Base-by-base conservation (phyloP, 1,140 invertebrate genomes). In the Leguminivora glycinivorella region DNA sequence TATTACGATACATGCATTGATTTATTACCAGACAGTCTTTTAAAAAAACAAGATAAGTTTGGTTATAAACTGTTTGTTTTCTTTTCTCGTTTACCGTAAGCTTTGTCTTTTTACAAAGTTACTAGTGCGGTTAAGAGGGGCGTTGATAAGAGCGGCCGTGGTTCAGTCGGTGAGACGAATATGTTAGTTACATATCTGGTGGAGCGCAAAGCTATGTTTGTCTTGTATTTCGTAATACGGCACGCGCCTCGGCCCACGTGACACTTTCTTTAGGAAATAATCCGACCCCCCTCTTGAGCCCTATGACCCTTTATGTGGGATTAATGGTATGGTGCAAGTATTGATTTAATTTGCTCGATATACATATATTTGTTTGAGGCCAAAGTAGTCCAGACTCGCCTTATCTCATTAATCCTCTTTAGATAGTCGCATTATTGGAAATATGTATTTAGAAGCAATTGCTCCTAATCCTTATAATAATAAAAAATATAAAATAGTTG, bases 231-330 rank as follows among this genome's bases (percentile, higher is more conserved):
- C 38, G 60, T 72, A 70, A 81, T 52, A 34, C 68, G 80, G 80
- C 83, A 81, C 81, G 84, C 74, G 84, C 76, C 79, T 38, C 80
- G 43, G 52, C 83, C 83, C 81, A 86, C 83, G 73, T 79, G 74
- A 69, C 67, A 79, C 79, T 86, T 84, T 82, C 83, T 80, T 80
- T 80, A 74, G 58, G 82, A 80, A 82, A 80, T 78, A 76, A 79
- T 73, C 71, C 69, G 72, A 70, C 70, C 75, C 76, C 76, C 70
- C 72, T n/a, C 70, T 60, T 79, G 79, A 81, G 81, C 77, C 70
- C 72, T 43, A 72, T 68, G 66, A 76, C 72, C 56, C 47, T 52
- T 52, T 52, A 19, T 52, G 47, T 63, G 69, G 69, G 72, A 76
- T 73, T 76, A 71, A 70, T 58, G 56, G 34, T 60, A 34, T 31